A percentile compares a stretch with the other conserved stretches of the same genome.
Evolutionary conservation across 1,140 invertebrate genomes (phyloP).

Genomic region (Pseudachorutes palmiensis): DNA sequence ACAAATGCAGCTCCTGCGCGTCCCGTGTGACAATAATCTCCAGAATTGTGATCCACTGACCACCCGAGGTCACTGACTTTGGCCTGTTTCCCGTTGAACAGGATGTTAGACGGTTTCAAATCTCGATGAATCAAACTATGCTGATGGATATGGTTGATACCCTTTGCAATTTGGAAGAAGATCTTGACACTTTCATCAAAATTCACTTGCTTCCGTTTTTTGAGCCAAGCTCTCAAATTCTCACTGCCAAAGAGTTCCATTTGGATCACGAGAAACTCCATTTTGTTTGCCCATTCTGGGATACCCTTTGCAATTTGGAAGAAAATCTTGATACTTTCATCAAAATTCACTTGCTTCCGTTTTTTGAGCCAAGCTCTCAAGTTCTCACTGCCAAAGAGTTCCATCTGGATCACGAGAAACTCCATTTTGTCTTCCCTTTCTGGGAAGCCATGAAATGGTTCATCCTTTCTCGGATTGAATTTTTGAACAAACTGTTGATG

Average conservation of each 20-base stretch:
- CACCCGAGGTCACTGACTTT: slow-evolving; percentile 16
- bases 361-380: slow-evolving; percentile 8
- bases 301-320: not conserved
- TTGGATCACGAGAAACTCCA: not conserved
- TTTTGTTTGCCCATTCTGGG: not conserved
- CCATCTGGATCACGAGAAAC: slow-evolving; percentile 6
- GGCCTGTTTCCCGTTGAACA: not conserved
- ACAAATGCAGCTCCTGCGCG: not conserved
- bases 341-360: not conserved
- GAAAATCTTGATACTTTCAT: not conserved
- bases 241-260: slow-evolving; percentile 14
- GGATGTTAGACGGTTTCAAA: slow-evolving; percentile 14
- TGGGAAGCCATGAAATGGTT: too few species aligned
- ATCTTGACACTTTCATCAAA: not conserved
- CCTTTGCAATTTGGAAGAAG: slow-evolving; percentile 5
- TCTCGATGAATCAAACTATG: slow-evolving; percentile 16
- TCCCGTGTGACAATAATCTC: not conserved
- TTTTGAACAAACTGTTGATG: not conserved
- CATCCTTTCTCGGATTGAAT: not conserved
- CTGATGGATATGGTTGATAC: slow-evolving; percentile 5
- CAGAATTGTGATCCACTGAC: not conserved
- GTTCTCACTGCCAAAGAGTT: slow-evolving; percentile 7
- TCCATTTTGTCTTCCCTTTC: not conserved
- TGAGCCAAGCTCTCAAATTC: slow-evolving; percentile 11
- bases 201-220: not conserved